These are phyloP conservation scores for Triplophysa dalaica DNA, from an alignment of 2,113 vertebrate species.

Conservation along the genomic window DNA sequence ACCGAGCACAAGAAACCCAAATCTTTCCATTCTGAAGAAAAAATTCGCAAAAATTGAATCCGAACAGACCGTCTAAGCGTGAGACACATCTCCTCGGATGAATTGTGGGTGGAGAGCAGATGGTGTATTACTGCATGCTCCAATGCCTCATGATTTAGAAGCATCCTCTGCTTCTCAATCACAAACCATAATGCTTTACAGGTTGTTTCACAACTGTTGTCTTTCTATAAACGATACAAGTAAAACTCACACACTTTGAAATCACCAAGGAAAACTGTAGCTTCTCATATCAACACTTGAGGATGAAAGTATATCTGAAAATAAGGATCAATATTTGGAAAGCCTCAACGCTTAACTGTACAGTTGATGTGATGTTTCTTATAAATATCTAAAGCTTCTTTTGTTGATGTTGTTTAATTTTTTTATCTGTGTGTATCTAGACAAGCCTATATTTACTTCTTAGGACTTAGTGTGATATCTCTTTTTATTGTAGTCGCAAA, in stretches of 20 bases:
- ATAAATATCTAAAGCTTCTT: background rate
- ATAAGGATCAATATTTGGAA: background rate
- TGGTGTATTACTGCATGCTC: conserved; percentile 20
- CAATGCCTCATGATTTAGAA: conserved; percentile 22
- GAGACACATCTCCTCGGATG: background rate
- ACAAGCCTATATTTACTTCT: background rate
- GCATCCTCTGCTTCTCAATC: conserved; percentile 7
- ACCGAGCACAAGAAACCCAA: conserved; percentile 55
- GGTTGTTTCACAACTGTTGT: conserved; percentile 50
- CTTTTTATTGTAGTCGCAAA: background rate
- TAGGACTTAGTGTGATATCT: background rate
- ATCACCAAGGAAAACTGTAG: background rate
- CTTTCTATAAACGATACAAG: conserved; percentile 11
- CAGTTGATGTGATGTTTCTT: background rate
- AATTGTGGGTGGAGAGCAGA: conserved; percentile 32
- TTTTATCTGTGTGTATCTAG: background rate
- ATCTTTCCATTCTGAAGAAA: conserved; percentile 53
- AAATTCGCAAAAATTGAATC: conserved; percentile 5
- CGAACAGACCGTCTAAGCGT: background rate
- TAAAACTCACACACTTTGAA: background rate
- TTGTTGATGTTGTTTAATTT: background rate
- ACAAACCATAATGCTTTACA: conserved; percentile 37
- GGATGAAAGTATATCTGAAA: background rate
- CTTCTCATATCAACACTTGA: background rate
- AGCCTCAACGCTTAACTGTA: background rate